Base-by-base conservation (phyloP, 2,888 invertebrate species). In the Mythimna albipuncta region DNA sequence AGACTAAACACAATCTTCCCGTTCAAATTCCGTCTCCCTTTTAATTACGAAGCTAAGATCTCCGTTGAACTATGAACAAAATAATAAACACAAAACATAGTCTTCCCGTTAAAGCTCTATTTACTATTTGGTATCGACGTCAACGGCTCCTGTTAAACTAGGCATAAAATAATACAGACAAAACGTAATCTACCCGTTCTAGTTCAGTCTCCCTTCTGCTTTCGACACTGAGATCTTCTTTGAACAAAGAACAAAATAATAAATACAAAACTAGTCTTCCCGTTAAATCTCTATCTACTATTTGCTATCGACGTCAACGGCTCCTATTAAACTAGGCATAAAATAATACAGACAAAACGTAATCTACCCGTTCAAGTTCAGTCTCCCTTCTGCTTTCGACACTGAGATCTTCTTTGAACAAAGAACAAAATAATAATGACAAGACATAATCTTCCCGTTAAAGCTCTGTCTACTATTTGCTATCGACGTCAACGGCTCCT, bases 331-430 rank as follows among this genome's bases (percentile, higher is more conserved):
- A 80, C 93, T 93, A 94, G 96, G 96, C 97, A 98, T 98, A 98
- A 98, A 98, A 98, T 98, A 97, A 98, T 19, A 66, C 59, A 44
- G 19, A 10, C 11, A 64, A 50, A 21, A 55, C 7, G 47, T 47
- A 52, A 52, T 80, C 58, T 74, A 65, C 64, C 26, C 5, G 55
- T 57, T 62, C 35, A 35, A 44, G 5, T 77, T 38, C n/a, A 26
- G 21, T 73, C 16, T 73, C 66, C 50, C 16, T 47, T 47, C 16
- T 47, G 47, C 44, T 58, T 35, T 54, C 69, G 75, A 21, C 44
- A 64, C 6, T 9, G 10, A 7, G 41, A 41, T 69, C 69, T 59
- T 76, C 75, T 85, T 81, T 78, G 94, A 91, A 79, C 93, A 35
- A 35, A 7, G 35, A 35, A 41, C 41, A 41, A 41, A 41, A 9